Conservation (phyloP, 2,888 invertebrate species). For the Pachycephus smyrnensis region DNA sequence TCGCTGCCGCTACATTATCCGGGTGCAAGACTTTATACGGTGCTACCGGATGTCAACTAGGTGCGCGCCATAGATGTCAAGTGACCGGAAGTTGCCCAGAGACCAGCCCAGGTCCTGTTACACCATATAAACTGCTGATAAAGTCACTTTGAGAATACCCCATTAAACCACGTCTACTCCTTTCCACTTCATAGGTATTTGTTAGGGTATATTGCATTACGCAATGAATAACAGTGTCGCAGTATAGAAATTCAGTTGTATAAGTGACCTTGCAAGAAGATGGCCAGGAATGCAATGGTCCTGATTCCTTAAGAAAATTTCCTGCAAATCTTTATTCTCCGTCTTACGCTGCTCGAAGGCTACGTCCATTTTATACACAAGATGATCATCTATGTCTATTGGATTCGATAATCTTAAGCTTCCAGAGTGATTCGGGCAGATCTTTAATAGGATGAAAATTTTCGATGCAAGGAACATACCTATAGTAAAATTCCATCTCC, state of each 20-base stretch:
- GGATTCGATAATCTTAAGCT: neutral
- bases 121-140: conserved; percentile 45
- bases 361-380: neutral
- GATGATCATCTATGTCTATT: neutral
- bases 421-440: neutral
- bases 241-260: neutral
- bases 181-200: neutral
- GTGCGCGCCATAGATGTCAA: conserved; percentile 13
- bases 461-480: neutral
- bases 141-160: conserved; percentile 30
- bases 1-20: neutral
- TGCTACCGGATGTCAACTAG: conserved; percentile 15
- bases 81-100: conserved; percentile 12
- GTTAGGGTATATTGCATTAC: neutral
- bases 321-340: neutral
- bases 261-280: neutral
- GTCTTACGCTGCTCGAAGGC: neutral
- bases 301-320: neutral
- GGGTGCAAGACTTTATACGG: neutral
- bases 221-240: neutral
- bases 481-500: neutral
- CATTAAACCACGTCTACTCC: neutral
- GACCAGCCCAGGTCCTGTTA: conserved; percentile 23
- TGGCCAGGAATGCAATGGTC: neutral
- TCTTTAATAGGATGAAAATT: neutral